Conservation (phyloP, 2,888 invertebrate species). For the Scrobipalpa atriplicella region DNA sequence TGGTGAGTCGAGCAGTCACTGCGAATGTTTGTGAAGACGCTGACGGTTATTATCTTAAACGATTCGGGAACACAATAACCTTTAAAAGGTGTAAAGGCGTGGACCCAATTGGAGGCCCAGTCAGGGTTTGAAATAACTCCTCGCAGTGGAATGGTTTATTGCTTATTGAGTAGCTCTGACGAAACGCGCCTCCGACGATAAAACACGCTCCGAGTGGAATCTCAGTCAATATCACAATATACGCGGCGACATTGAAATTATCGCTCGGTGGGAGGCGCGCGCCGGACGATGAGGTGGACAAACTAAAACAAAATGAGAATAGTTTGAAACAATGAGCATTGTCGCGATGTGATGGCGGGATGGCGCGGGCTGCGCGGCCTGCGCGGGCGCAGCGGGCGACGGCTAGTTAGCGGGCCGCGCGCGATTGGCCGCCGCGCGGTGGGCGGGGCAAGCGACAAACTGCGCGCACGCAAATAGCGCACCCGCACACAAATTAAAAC, state of each 20-base stretch:
- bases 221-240: conserved; percentile 79
- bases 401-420: conserved; percentile 58
- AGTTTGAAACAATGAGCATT: conserved; percentile 79
- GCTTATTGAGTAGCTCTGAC: conserved; percentile 81
- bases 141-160: conserved; percentile 80
- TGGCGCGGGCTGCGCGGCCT: conserved; percentile 44
- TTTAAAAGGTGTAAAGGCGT: conserved; percentile 80
- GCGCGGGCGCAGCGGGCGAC: conserved; percentile 49
- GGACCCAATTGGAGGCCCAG: conserved; percentile 69
- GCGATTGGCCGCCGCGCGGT: conserved; percentile 69
- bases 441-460: conserved; percentile 75
- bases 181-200: conserved; percentile 75
- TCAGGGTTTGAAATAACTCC: conserved; percentile 77
- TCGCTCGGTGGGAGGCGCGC: conserved; percentile 77
- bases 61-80: conserved; percentile 80
- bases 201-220: conserved; percentile 75
- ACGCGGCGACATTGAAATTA: conserved; percentile 79
- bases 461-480: conserved; percentile 82
- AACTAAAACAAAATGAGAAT: conserved; percentile 75
- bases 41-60: conserved; percentile 59
- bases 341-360: conserved; percentile 59
- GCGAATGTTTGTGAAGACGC: conserved; percentile 39
- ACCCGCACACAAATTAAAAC: conserved; percentile 82
- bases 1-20: conserved; percentile 29
- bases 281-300: conserved; percentile 59